Percentiles rank a stretch among this genome's conserved stretches.
Evolutionary conservation across 2,113 vertebrate genomes (phyloP).

Genomic region (Merops nubicus): DNA sequence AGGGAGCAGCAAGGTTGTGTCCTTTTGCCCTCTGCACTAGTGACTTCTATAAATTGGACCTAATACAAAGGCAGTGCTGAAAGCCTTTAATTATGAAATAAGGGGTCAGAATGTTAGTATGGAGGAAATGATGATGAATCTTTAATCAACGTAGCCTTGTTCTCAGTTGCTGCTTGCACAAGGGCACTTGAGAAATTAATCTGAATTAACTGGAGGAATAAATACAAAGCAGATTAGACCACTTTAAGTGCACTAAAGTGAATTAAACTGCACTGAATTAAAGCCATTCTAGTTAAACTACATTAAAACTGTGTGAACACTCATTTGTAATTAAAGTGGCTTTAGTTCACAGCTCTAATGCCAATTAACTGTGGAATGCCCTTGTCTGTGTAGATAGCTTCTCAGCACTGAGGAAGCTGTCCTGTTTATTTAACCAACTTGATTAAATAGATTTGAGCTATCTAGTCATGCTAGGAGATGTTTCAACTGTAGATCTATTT

Average conservation of each 20-base stretch:
- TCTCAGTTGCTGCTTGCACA: not conserved
- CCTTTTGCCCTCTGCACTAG: not conserved
- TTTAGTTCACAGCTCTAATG: conserved; percentile 31
- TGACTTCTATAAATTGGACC: not conserved
- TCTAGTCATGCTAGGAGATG: not conserved
- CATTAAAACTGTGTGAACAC: conserved; percentile 43
- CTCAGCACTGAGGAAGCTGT: not conserved
- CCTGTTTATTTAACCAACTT: not conserved
- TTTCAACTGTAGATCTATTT: not conserved
- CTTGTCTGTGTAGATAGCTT: not conserved
- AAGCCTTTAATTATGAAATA: conserved; percentile 11
- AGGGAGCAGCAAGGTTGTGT: not conserved
- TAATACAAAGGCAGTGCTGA: not conserved
- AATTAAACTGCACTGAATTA: conserved; percentile 50
- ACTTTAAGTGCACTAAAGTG: conserved; percentile 47
- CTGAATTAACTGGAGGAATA: conserved; percentile 40
- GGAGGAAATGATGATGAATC: not conserved
- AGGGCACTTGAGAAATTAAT: conserved; percentile 51
- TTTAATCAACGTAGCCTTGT: conserved; percentile 4
- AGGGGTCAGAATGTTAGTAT: not conserved
- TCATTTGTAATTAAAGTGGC: conserved; percentile 35
- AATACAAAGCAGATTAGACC: conserved; percentile 46
- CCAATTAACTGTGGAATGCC: not conserved
- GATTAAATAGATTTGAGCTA: not conserved
- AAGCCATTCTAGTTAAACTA: conserved; percentile 30